Conservation (phyloP, 2,888 invertebrate species). For the Cheilosia scutellata region DNA sequence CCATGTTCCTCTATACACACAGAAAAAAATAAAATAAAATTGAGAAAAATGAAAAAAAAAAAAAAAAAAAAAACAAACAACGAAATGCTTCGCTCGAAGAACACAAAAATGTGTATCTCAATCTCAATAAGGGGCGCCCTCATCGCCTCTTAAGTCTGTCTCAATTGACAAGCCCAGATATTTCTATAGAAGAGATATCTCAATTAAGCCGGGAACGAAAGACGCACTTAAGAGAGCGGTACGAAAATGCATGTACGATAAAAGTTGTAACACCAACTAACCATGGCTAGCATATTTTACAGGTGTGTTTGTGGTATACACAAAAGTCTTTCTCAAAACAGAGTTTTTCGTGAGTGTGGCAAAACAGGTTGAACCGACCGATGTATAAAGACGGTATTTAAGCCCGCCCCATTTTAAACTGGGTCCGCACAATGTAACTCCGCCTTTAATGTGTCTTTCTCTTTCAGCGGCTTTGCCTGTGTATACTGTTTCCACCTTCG, state of each 20-base stretch:
- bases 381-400: slow-evolving; percentile 1
- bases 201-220: slow-evolving; percentile 56
- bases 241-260: slow-evolving; percentile 46
- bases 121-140: slow-evolving; percentile 70
- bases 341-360: background rate
- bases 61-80: slow-evolving; percentile 15
- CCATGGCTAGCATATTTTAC: slow-evolving; percentile 10
- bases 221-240: slow-evolving; percentile 58
- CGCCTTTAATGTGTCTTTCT: slow-evolving; percentile 28
- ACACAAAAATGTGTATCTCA: slow-evolving; percentile 60
- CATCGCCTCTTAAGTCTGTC: slow-evolving; percentile 69
- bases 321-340: slow-evolving; percentile 1
- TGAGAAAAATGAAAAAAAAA: slow-evolving; percentile 5
- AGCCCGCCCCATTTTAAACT: slow-evolving; percentile 52
- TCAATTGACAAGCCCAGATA: slow-evolving; percentile 68
- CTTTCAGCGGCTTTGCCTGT: slow-evolving; percentile 11
- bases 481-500: slow-evolving; percentile 10
- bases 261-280: slow-evolving; percentile 42
- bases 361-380: slow-evolving; percentile 45
- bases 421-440: slow-evolving; percentile 30
- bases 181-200: slow-evolving; percentile 68
- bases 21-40: slow-evolving; percentile 11
- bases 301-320: slow-evolving; percentile 53
- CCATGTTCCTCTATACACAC: slow-evolving; percentile 13
- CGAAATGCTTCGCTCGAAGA: slow-evolving; percentile 32